Evolutionary conservation across 2,113 vertebrate species (phyloP).

Genomic region (Carollia perspicillata): DNA sequence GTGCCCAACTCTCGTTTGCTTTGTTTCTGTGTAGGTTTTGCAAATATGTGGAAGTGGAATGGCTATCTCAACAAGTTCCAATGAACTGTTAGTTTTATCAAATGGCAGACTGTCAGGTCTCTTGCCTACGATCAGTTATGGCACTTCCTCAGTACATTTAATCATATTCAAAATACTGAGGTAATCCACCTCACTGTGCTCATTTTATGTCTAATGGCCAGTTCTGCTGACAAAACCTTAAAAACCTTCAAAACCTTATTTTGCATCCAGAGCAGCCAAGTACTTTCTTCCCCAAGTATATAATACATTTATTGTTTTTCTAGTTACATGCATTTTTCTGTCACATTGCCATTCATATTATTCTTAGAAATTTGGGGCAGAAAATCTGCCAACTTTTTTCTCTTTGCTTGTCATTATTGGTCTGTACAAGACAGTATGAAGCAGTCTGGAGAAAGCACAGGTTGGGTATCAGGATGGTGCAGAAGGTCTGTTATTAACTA

Average conservation of each 20-base stretch:
- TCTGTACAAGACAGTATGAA: background rate
- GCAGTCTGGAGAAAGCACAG: background rate
- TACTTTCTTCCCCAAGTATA: background rate
- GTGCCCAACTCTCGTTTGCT: background rate
- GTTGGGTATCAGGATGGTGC: background rate
- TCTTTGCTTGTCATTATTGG: background rate
- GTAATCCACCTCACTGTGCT: background rate
- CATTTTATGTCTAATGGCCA: background rate
- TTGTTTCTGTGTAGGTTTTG: slow-evolving; percentile 38
- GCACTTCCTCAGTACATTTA: background rate
- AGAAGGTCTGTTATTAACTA: background rate
- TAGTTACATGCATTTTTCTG: background rate
- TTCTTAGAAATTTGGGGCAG: background rate
- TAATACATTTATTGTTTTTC: background rate
- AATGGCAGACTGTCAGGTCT: background rate
- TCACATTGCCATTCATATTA: background rate
- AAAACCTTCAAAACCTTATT: background rate
- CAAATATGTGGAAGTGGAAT: background rate
- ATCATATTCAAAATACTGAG: background rate
- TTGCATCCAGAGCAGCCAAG: background rate
- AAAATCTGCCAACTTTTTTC: background rate
- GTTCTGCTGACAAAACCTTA: slow-evolving; percentile 17
- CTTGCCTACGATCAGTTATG: background rate
- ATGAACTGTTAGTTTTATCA: slow-evolving; percentile 6
- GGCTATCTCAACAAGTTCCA: background rate